phyloP scores from a whole-genome alignment of 30 jellyfish, hydroid and myxozoan species.

The Turritopsis dohrnii region DNA sequence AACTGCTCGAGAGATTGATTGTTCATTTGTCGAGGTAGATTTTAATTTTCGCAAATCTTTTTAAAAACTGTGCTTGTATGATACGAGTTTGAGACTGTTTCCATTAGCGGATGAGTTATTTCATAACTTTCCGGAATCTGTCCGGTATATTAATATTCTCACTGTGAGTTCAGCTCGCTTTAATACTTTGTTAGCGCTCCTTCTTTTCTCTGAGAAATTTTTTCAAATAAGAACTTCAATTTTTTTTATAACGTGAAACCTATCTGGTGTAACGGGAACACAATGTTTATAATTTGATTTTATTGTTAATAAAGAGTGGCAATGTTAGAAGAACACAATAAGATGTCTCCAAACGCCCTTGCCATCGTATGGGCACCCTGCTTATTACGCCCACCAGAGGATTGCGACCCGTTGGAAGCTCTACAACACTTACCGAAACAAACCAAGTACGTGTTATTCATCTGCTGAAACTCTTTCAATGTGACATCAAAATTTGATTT shows the following conservation, averaged over 20 bases:
- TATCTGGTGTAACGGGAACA: neutral
- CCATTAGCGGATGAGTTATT: no score
- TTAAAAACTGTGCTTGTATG: neutral
- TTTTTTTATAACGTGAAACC: no score
- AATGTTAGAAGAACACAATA: constrained; percentile 60
- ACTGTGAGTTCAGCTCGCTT: no score
- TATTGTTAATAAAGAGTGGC: constrained; percentile 58
- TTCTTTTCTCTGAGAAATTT: no score
- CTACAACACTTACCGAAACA: constrained; percentile 79
- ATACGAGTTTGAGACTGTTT: neutral
- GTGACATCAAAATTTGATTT: no score
- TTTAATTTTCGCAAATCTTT: neutral
- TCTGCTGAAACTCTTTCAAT: no score
- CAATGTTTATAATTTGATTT: neutral
- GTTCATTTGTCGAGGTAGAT: constrained; percentile 83
- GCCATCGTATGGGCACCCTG: constrained; percentile 98
- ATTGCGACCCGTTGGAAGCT: constrained; percentile 73
- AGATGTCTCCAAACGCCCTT: constrained; percentile 87
- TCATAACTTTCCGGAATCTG: no score
- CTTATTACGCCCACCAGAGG: constrained; percentile 64
- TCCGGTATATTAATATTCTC: no score
- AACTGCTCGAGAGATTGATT: constrained; percentile 51
- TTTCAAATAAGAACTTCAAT: no score
- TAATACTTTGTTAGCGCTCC: no score
- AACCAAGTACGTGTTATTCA: constrained; percentile 40